Evolutionary conservation across 2,797 vertebrate genomes (phyloP), one percentile per base, ranked within the genome.

Genomic region (Gymnothorax javanicus): DNA sequence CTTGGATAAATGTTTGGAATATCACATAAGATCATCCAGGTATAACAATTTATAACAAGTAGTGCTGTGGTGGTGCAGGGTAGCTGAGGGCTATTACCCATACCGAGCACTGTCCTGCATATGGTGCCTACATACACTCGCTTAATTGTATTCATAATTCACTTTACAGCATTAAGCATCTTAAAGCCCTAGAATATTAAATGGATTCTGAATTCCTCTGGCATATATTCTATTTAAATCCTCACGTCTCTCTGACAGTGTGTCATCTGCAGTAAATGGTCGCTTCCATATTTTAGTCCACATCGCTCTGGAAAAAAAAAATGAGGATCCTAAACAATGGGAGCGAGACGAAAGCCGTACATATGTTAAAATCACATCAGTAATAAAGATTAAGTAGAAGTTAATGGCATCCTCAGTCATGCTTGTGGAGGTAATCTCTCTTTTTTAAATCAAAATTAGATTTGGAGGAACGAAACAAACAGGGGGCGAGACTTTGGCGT

Each of bases 361-460:
- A 98, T 97, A 97, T 98, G 97, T 98, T 99, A 96, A 97, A 97
- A 96, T 96, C 95, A 93, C 96, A 97, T 96, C 95, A 95, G 96
- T 98, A 98, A 98, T 97, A 98, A 97, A 98, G 97, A 98, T 98
- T 98, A 98, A 98, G 97, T 97, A 97, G 96, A 97, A 98, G 96
- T 97, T 97, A 98, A 98, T 98, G 95, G 97, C 96, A 97, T 97
- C 97, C 96, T 95, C 97, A 97, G 97, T 98, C 97, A 98, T 96
- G 97, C 97, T 97, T 95, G 96, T 96, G 96, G 96, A 98, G 96
- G 97, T 98, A 98, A 98, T 98, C 97, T 99, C 96, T 96, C 96
- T 97, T 97, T 97, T 98, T 97, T 96, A 97, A 98, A 97, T 98
- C 97, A 98, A 97, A 98, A 98, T 99, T 98, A 98, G 97, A 98